Percentiles rank a stretch among this genome's conserved stretches.
Evolutionary conservation across 2,888 invertebrate genomes (phyloP).

Genomic region (Cephus nigrinus): DNA sequence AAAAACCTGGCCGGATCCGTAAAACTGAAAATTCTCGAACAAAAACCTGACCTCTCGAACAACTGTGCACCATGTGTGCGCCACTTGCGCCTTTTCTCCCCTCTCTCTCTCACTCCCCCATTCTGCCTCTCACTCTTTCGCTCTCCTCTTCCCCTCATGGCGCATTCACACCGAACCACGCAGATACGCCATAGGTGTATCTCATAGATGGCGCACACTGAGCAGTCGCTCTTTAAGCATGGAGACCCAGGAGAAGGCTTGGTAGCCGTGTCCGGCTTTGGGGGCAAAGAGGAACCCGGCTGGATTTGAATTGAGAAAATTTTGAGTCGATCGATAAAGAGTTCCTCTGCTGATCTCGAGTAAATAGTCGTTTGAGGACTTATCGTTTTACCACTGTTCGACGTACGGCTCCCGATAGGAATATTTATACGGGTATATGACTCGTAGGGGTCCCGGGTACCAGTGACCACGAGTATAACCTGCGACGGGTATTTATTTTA

Average conservation of each 20-base stretch:
- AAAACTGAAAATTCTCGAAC: conserved; percentile 58
- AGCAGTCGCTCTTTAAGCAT: background rate
- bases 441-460: background rate
- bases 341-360: background rate
- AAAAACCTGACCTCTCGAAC: conserved; percentile 66
- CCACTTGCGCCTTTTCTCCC: conserved; percentile 58
- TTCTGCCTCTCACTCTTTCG: conserved; percentile 31
- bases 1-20: conserved; percentile 46
- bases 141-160: conserved; percentile 21
- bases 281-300: background rate
- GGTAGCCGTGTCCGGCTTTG: background rate
- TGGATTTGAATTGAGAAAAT: background rate
- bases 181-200: conserved; percentile 8
- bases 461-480: background rate
- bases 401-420: background rate
- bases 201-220: conserved; percentile 10
- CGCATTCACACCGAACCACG: background rate
- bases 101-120: conserved; percentile 23
- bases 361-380: background rate
- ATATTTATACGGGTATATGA: background rate
- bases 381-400: background rate
- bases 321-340: background rate
- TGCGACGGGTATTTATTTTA: background rate
- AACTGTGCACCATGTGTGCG: conserved; percentile 65
- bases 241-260: background rate